Conservation (phyloP, 2,888 invertebrate species). For the Bombylius discolor region DNA sequence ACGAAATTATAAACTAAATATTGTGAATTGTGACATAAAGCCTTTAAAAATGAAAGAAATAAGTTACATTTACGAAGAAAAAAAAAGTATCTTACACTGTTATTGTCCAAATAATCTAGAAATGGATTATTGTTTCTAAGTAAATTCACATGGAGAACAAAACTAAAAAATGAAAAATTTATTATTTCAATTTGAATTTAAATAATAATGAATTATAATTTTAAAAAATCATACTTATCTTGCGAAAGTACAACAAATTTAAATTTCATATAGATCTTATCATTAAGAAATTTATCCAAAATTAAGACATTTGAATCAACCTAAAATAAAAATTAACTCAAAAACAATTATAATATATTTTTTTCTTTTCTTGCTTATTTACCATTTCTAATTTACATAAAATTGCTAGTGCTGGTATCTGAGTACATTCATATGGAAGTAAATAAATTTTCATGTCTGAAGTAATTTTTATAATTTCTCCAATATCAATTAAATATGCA, state of each 20-base stretch:
- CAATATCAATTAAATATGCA: constrained; percentile 8
- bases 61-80: no score
- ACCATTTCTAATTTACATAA: constrained; percentile 11
- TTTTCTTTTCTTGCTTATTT: neutral
- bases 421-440: constrained; percentile 2
- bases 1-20: no score
- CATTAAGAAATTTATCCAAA: neutral
- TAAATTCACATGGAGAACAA: neutral
- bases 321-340: neutral
- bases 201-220: no score
- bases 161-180: neutral
- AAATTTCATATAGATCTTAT: neutral
- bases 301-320: neutral
- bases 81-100: neutral
- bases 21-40: no score
- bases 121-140: neutral
- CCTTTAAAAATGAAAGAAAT: no score
- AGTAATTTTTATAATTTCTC: constrained; percentile 4
- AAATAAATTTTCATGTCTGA: constrained; percentile 4
- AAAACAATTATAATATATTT: neutral
- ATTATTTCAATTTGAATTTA: no score
- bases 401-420: constrained; percentile 7
- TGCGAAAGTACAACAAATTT: neutral
- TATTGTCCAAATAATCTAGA: neutral
- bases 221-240: neutral